These are phyloP conservation scores for Hedya salicella DNA, from an alignment of 2,888 invertebrate genomes.

Conservation along the genomic window DNA sequence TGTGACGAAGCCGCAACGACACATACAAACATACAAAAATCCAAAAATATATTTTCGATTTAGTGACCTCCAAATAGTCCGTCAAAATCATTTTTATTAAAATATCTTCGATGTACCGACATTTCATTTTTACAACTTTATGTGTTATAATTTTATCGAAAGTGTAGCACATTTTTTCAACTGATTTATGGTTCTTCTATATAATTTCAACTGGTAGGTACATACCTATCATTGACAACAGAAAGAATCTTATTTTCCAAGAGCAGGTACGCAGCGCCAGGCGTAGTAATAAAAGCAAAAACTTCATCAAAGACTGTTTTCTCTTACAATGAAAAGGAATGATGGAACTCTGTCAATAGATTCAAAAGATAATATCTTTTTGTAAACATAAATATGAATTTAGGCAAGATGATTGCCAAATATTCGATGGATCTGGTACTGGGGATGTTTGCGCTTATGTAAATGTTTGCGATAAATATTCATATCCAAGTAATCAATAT, in stretches of 20 bases:
- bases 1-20: too few species aligned
- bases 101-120: too few species aligned
- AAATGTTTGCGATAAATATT: slow-evolving; percentile 23
- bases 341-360: slow-evolving; percentile 44
- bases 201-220: too few species aligned
- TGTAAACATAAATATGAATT: slow-evolving; percentile 42
- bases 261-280: not conserved
- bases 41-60: too few species aligned
- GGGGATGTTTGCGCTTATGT: slow-evolving; percentile 14
- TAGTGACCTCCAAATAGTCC: too few species aligned
- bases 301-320: slow-evolving; percentile 36
- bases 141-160: too few species aligned
- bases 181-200: too few species aligned
- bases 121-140: too few species aligned
- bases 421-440: slow-evolving; percentile 15
- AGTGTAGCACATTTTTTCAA: too few species aligned
- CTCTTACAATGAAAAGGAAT: slow-evolving; percentile 39
- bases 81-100: too few species aligned
- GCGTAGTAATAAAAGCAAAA: slow-evolving; percentile 21
- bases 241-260: not conserved
- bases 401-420: slow-evolving; percentile 25
- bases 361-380: slow-evolving; percentile 44
- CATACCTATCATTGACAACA: not conserved
- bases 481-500: slow-evolving; percentile 7
- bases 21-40: too few species aligned